Base-by-base conservation (phyloP, 2,797 vertebrate genomes). In the Tragopan temminckii region DNA sequence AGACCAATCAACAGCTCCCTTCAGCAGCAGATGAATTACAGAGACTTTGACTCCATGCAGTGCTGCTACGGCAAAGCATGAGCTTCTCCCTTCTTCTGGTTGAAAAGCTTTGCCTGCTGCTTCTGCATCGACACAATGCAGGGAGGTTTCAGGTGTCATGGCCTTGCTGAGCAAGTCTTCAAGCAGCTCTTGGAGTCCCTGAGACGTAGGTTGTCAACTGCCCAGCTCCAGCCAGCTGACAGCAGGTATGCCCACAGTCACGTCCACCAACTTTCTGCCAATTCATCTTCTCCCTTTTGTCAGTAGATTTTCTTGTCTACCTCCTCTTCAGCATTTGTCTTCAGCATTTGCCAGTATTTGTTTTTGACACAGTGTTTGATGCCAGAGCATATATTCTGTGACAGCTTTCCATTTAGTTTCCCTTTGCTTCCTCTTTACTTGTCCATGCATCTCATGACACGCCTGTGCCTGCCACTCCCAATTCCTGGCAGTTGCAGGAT, bases 241-340 rank as follows among this genome's bases (percentile, higher is more conserved):
- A 62, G 42, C 19, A 72, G 42, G 42, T 25, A 12, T 12, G 11
- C 20, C 24, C 24, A 10, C 9, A 7, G 13, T 29, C 21, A 33
- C 24, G 4, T 23, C 9, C 19, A 29, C 14, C 18, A 59, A 7
- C 3, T 3, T 58, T n/a, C 25, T 3, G 1, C 7, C 13, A 7
- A 9, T 35, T 35, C 33, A 5, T 38, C 40, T 74, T 20, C 31
- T 63, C n/a, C 27, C 7, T 31, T n/a, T 72, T 25, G 61, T 68
- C 21, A 57, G 42, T 38, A 42, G 12, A 9, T 27, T 66, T 71
- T 23, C 13, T 13, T 0, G 1, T 18, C 23, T 74, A 10, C 75
- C 15, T 70, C 38, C 61, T 52, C 38, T 15, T n/a, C 13, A 42
- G 38, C 25, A 5, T 0, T 17, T 40, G 21, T 10, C 57, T 69